Evolutionary conservation across 2,797 vertebrate genomes (phyloP).

Genomic region (Spea hammondii): DNA sequence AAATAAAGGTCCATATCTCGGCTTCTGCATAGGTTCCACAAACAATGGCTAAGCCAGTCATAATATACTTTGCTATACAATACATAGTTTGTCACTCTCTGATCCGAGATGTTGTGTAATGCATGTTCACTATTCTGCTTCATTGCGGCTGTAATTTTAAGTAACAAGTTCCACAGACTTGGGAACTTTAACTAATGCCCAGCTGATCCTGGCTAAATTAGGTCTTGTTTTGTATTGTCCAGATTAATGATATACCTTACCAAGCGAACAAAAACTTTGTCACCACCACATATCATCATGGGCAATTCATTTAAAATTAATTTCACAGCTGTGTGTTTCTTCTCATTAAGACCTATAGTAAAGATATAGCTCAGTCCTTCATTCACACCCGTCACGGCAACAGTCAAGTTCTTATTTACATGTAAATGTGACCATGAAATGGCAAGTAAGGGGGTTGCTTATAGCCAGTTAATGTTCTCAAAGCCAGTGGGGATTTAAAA

Average conservation of each 20-base stretch:
- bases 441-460: too few species aligned
- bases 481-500: neutral
- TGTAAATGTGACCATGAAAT: neutral
- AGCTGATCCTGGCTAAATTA: neutral
- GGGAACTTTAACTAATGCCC: neutral
- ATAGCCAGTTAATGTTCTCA: too few species aligned
- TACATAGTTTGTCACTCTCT: too few species aligned
- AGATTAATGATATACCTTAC: neutral
- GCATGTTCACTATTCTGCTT: neutral
- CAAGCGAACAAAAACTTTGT: constrained; percentile 16
- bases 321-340: neutral
- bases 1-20: too few species aligned
- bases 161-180: constrained; percentile 8
- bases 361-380: neutral
- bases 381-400: constrained; percentile 3
- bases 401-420: neutral
- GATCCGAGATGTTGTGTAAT: neutral
- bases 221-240: neutral
- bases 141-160: neutral
- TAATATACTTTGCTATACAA: too few species aligned
- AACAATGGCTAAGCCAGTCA: too few species aligned
- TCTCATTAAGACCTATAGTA: neutral
- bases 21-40: too few species aligned
- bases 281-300: neutral
- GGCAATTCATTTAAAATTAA: neutral